A percentile compares a stretch with the other conserved stretches of the same genome.
Conservation (phyloP, 2,113 vertebrate genomes). For the Sisor rabdophorus region DNA sequence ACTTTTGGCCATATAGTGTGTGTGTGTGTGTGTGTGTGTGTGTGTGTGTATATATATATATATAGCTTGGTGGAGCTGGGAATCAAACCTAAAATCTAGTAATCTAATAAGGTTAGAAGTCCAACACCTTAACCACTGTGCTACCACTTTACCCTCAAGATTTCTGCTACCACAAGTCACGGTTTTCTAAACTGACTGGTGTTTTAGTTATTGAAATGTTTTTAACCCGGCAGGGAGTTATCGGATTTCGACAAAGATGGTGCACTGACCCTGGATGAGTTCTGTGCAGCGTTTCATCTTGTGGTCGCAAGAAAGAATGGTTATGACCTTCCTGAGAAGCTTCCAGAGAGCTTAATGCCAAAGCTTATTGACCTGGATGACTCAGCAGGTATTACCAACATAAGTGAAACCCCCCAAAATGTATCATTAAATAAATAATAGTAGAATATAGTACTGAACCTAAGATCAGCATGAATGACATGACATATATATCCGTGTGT, state of each 20-base stretch:
- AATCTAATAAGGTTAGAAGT: no score
- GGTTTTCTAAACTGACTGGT: no score
- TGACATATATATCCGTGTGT: background rate
- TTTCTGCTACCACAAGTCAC: no score
- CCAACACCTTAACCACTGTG: no score
- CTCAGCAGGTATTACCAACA: conserved; percentile 78
- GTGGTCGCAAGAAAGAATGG: conserved; percentile 98
- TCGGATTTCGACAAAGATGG: conserved; percentile 99
- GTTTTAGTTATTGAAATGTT: background rate
- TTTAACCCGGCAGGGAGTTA: conserved; percentile 79
- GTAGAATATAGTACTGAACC: background rate
- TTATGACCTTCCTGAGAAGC: conserved; percentile 96
- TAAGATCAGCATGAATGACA: background rate
- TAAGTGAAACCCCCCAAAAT: background rate
- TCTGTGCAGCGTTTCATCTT: conserved; percentile 97
- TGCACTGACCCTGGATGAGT: conserved; percentile 94
- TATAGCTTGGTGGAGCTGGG: no score
- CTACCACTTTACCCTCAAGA: no score
- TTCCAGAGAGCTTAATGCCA: conserved; percentile 98
- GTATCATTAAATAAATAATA: background rate
- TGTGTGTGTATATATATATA: no score
- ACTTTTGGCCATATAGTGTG: no score
- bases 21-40: no score
- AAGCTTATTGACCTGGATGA: conserved; percentile 98
- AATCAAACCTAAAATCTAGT: no score